These are phyloP conservation scores for Podocnemis expansa DNA, from an alignment of 2,113 vertebrate species.

Conservation along the genomic window DNA sequence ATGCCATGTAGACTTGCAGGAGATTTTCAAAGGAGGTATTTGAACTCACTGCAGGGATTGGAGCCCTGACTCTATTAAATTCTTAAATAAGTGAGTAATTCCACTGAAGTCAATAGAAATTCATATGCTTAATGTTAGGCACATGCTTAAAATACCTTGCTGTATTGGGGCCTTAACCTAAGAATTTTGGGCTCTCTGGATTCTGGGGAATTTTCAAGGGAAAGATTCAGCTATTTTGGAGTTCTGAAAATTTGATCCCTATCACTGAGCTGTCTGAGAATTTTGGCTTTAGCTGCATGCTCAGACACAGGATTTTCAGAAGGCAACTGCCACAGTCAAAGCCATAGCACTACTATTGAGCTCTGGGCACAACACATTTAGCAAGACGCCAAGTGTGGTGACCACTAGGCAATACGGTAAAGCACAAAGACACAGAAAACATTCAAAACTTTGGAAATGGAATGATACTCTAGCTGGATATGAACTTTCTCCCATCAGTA, in stretches of 20 bases:
- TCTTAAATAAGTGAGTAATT: neutral
- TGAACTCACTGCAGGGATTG: neutral
- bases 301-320: neutral
- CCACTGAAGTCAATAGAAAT: neutral
- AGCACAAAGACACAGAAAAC: neutral
- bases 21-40: neutral
- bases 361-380: neutral
- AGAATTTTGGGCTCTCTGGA: neutral
- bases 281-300: neutral
- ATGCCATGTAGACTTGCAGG: neutral
- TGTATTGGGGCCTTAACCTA: neutral
- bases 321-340: neutral
- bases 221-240: neutral
- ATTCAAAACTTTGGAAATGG: neutral
- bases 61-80: neutral
- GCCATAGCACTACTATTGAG: neutral
- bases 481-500: neutral
- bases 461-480: neutral
- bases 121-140: neutral
- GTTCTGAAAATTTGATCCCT: neutral
- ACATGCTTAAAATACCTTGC: neutral
- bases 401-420: neutral
- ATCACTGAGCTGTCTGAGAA: neutral
- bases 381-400: neutral
- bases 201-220: neutral